phyloP scores from a whole-genome alignment of 2,888 invertebrate species.

The Parnassius smintheus region DNA sequence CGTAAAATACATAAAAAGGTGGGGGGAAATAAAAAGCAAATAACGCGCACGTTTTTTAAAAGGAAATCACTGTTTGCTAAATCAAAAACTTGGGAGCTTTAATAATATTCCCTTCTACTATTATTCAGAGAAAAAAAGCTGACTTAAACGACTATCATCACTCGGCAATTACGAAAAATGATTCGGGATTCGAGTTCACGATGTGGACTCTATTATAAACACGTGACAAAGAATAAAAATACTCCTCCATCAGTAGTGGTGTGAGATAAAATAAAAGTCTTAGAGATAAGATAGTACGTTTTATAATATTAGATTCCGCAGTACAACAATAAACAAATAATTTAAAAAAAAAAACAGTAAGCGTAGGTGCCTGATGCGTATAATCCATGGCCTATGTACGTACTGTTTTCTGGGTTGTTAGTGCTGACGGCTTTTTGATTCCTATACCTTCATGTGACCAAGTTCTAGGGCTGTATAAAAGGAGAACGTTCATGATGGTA shows the following conservation, averaged over 20 bases:
- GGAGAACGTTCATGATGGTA: too few species aligned
- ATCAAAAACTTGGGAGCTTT: conserved; percentile 29
- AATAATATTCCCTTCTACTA: conserved; percentile 15
- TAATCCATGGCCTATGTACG: too few species aligned
- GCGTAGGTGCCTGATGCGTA: too few species aligned
- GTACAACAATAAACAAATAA: too few species aligned
- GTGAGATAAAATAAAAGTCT: neutral
- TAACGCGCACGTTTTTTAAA: conserved; percentile 35
- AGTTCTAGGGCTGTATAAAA: too few species aligned
- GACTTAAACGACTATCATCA: conserved; percentile 54
- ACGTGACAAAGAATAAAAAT: conserved; percentile 15
- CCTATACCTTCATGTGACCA: too few species aligned
- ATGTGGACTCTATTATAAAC: conserved; percentile 37
- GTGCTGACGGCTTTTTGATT: too few species aligned
- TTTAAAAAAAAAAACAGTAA: too few species aligned
- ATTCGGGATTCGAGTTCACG: conserved; percentile 48
- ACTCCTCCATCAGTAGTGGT: neutral
- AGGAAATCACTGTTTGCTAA: conserved; percentile 37
- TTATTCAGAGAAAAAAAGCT: conserved; percentile 42
- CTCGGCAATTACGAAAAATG: conserved; percentile 65
- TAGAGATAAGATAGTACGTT: too few species aligned
- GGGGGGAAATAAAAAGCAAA: conserved; percentile 27
- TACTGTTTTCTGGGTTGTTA: too few species aligned
- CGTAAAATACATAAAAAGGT: conserved; percentile 22
- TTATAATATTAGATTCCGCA: too few species aligned